Percentiles rank a stretch among this genome's conserved stretches.
phyloP scores from a whole-genome alignment of 2,113 vertebrate species.

The Marmota flaviventris region DNA sequence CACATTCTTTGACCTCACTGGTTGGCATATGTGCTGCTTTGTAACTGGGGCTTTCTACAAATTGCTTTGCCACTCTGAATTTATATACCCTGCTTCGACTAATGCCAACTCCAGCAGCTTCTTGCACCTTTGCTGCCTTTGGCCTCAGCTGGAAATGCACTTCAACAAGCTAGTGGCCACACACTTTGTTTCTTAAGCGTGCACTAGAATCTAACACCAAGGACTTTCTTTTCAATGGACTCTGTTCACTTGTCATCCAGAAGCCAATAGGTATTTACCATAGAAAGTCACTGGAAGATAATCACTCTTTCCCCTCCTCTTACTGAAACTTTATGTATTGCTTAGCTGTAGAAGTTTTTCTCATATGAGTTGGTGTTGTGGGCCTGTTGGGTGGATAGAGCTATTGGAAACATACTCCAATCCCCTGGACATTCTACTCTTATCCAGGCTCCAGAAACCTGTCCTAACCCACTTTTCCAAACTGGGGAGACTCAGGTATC shows the following conservation, averaged over 20 bases:
- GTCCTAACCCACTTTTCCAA: conserved; percentile 55
- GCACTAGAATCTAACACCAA: conserved; percentile 34
- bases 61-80: conserved; percentile 48
- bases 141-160: conserved; percentile 72
- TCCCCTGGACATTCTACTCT: conserved; percentile 16
- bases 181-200: conserved; percentile 58
- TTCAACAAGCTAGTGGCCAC: conserved; percentile 61
- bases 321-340: not conserved
- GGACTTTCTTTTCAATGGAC: conserved; percentile 59
- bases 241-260: conserved; percentile 4
- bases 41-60: conserved; percentile 59
- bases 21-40: conserved; percentile 44
- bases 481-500: conserved; percentile 66
- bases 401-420: conserved; percentile 46
- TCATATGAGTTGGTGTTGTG: not conserved
- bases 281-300: conserved; percentile 35
- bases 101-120: conserved; percentile 63
- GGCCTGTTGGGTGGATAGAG: conserved; percentile 1
- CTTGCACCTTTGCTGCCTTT: conserved; percentile 79
- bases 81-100: conserved; percentile 51
- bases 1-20: not conserved
- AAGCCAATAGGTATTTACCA: conserved; percentile 56
- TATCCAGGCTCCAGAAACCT: conserved; percentile 60
- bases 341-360: conserved; percentile 17
- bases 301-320: not conserved